Evolutionary conservation across 2,113 vertebrate genomes (phyloP).

Genomic region (Microtus oregoni): DNA sequence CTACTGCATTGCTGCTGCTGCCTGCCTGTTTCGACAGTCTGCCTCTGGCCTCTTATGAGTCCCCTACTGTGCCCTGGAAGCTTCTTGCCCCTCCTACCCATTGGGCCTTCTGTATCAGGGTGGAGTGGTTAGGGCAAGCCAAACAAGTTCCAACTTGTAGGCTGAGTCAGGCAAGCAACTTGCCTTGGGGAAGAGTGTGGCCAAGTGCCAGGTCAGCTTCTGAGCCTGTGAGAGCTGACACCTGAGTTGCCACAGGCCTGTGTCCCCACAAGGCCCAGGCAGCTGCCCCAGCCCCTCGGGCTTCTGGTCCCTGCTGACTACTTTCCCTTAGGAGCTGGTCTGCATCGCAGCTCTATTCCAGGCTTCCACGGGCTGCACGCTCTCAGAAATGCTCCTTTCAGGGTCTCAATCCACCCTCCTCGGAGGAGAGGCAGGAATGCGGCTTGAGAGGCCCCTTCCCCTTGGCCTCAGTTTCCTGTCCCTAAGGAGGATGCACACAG

Average conservation of each 20-base stretch:
- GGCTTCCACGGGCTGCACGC: fast-evolving
- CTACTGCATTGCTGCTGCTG: not conserved
- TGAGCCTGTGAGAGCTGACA: not conserved
- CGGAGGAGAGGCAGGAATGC: fast-evolving
- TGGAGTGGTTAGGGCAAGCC: not conserved
- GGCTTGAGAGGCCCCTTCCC: fast-evolving
- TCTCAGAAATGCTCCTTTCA: fast-evolving
- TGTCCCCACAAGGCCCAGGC: not conserved
- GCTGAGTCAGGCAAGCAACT: not conserved
- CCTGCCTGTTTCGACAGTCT: not conserved
- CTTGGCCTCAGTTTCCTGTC: fast-evolving
- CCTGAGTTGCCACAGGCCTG: fast-evolving
- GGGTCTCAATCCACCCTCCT: fast-evolving
- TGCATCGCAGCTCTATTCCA: fast-evolving
- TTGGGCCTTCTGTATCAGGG: not conserved
- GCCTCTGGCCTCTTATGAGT: not conserved
- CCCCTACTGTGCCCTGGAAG: not conserved
- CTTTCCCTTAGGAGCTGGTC: no score
- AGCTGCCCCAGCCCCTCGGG: not conserved
- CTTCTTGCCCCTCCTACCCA: not conserved
- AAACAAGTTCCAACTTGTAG: not conserved
- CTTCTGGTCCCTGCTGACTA: not conserved
- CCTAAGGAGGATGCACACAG: not conserved
- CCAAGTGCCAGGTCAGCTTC: not conserved
- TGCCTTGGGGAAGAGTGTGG: not conserved